Evolutionary conservation across 2,113 vertebrate genomes (phyloP).

Genomic region (Halichoeres trimaculatus): DNA sequence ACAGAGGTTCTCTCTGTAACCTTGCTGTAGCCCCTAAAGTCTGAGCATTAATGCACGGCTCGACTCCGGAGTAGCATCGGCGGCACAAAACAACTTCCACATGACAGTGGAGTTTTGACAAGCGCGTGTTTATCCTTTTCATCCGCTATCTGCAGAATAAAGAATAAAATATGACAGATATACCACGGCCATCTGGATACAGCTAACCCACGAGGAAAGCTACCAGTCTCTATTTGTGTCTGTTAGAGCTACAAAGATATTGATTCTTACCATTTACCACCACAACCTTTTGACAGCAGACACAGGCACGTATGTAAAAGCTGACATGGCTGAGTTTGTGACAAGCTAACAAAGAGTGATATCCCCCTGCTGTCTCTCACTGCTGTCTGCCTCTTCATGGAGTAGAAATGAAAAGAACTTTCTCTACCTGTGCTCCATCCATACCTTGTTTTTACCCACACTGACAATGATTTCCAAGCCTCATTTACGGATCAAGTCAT

Average conservation of each 20-base stretch:
- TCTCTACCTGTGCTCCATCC: slow-evolving; percentile 2
- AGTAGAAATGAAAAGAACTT: slow-evolving; percentile 19
- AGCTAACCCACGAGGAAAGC: slow-evolving; percentile 32
- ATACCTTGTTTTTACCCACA: slow-evolving; percentile 35
- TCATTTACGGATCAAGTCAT: slow-evolving; percentile 47
- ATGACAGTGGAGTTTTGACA: slow-evolving; percentile 50
- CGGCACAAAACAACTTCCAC: slow-evolving; percentile 47
- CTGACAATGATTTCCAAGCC: slow-evolving; percentile 46
- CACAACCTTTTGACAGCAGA: slow-evolving; percentile 57
- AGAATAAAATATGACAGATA: slow-evolving; percentile 53
- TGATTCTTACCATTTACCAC: slow-evolving; percentile 60
- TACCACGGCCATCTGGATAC: slow-evolving; percentile 36
- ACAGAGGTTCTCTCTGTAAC: slow-evolving; percentile 34
- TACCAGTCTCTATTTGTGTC: slow-evolving; percentile 47
- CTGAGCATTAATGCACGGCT: slow-evolving; percentile 36
- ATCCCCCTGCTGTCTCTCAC: slow-evolving; percentile 27
- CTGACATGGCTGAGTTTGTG: slow-evolving; percentile 54
- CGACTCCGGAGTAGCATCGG: slow-evolving; percentile 14
- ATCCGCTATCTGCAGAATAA: slow-evolving; percentile 41
- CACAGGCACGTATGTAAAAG: slow-evolving; percentile 57
- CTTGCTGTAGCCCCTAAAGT: slow-evolving; percentile 48
- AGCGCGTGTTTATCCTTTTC: slow-evolving; percentile 48
- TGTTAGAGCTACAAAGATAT: slow-evolving; percentile 58
- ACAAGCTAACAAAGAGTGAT: slow-evolving; percentile 60
- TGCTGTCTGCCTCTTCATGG: slow-evolving; percentile 20